phyloP scores from a whole-genome alignment of 2,888 invertebrate genomes.

The Tenthredo amoena region DNA sequence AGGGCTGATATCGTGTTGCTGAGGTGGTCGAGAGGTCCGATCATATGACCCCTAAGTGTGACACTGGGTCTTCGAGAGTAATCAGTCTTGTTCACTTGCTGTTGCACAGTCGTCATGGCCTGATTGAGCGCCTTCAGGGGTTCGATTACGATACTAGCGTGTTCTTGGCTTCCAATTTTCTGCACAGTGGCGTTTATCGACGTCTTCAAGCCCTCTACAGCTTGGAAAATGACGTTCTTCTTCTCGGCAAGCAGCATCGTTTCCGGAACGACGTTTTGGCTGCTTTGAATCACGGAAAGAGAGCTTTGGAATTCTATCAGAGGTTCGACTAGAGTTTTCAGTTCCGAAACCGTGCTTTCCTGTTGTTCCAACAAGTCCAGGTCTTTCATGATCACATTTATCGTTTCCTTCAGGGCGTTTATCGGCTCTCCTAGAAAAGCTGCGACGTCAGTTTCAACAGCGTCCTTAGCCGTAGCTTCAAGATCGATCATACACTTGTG shows the following conservation, averaged over 20 bases:
- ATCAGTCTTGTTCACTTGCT: constrained; percentile 66
- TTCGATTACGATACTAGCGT: constrained; percentile 50
- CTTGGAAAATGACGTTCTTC: constrained; percentile 67
- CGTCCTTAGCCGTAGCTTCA: constrained; percentile 29
- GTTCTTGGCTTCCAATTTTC: constrained; percentile 56
- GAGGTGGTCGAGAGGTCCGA: constrained; percentile 66
- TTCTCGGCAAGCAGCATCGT: constrained; percentile 65
- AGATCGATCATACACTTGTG: constrained; percentile 50
- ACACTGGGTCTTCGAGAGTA: constrained; percentile 63
- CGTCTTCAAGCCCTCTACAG: constrained; percentile 64
- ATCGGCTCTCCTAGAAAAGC: constrained; percentile 63
- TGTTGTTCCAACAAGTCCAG: constrained; percentile 60
- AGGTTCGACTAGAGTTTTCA: constrained; percentile 65
- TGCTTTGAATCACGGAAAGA: constrained; percentile 67
- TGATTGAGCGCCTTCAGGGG: constrained; percentile 61
- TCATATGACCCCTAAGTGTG: constrained; percentile 61
- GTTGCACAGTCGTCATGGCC: constrained; percentile 64
- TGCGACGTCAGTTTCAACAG: constrained; percentile 53
- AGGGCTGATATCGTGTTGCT: constrained; percentile 64
- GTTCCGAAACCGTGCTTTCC: constrained; percentile 58
- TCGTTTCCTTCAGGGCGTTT: constrained; percentile 59
- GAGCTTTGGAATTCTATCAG: constrained; percentile 69
- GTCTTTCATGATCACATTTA: constrained; percentile 59
- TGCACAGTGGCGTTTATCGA: constrained; percentile 60
- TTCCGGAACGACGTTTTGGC: constrained; percentile 66